A percentile compares a stretch with the other conserved stretches of the same genome.
phyloP scores from a whole-genome alignment of 2,888 invertebrate genomes.

The Carabus problematicus region DNA sequence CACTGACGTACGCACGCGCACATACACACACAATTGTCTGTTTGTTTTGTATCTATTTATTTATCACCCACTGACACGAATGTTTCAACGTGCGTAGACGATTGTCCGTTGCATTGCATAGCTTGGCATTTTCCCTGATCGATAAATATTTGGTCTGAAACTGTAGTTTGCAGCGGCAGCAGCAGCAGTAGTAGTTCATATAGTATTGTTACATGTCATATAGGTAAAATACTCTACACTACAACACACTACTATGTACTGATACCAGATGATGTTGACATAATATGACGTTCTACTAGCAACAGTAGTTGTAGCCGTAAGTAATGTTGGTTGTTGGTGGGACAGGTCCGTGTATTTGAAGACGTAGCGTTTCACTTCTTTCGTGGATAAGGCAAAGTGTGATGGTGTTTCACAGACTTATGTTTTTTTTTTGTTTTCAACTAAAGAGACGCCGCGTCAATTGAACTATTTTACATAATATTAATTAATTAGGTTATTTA shows the following conservation, averaged over 20 bases:
- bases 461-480: conserved; percentile 29
- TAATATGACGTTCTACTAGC: too few species aligned
- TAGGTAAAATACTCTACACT: too few species aligned
- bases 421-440: conserved; percentile 4
- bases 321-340: conserved; percentile 13
- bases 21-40: conserved; percentile 54
- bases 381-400: conserved; percentile 38
- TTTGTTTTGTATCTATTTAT: conserved; percentile 46
- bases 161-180: conserved; percentile 1
- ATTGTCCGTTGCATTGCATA: conserved; percentile 50
- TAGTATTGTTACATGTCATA: too few species aligned
- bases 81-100: conserved; percentile 41
- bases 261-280: too few species aligned
- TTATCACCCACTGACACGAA: conserved; percentile 24
- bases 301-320: neutral
- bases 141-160: conserved; percentile 58
- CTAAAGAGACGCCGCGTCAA: conserved; percentile 31
- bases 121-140: conserved; percentile 56
- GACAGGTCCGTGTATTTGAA: conserved; percentile 21
- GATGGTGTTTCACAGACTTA: conserved; percentile 30
- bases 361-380: conserved; percentile 28
- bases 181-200: too few species aligned
- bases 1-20: conserved; percentile 56
- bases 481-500: conserved; percentile 29
- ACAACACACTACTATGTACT: too few species aligned